phyloP scores from a whole-genome alignment of 35 echinoderm and acorn worm species.

The Heliocidaris tuberculata region DNA sequence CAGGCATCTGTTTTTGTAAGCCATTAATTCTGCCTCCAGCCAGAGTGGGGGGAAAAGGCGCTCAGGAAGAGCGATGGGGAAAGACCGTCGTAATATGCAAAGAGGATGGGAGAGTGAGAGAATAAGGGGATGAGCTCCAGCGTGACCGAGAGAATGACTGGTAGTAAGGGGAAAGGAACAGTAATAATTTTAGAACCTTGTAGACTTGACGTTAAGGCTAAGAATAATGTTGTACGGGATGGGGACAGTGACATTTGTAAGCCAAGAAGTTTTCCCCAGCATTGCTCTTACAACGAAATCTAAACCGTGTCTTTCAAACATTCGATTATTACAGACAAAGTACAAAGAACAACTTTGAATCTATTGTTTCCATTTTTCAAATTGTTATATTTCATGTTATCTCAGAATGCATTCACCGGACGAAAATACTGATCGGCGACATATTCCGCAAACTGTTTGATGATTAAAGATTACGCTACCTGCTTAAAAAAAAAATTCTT shows the following conservation, averaged over 20 bases:
- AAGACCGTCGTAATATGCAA: not conserved
- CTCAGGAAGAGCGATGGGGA: slow-evolving; percentile 31
- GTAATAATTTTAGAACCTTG: not conserved
- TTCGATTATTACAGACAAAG: too few species aligned
- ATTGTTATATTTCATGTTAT: too few species aligned
- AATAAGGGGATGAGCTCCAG: not conserved
- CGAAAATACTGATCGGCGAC: too few species aligned
- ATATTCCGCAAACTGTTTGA: too few species aligned
- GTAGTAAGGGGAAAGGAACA: not conserved
- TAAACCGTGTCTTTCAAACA: too few species aligned
- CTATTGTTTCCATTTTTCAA: too few species aligned
- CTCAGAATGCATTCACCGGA: too few species aligned
- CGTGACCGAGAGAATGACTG: not conserved
- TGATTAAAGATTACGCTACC: too few species aligned
- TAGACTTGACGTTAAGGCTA: not conserved
- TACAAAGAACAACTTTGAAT: too few species aligned
- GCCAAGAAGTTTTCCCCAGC: too few species aligned
- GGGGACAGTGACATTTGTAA: not conserved
- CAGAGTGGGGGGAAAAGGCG: not conserved
- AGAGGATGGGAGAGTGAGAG: not conserved
- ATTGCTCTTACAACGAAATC: too few species aligned
- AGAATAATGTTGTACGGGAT: not conserved
- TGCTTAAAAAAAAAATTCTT: too few species aligned
- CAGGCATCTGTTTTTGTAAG: slow-evolving; percentile 50
- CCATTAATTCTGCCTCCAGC: slow-evolving; percentile 50